Evolutionary conservation across 2,113 vertebrate genomes (phyloP), one percentile per base, ranked within the genome.

Genomic region (Serilophus lunatus): DNA sequence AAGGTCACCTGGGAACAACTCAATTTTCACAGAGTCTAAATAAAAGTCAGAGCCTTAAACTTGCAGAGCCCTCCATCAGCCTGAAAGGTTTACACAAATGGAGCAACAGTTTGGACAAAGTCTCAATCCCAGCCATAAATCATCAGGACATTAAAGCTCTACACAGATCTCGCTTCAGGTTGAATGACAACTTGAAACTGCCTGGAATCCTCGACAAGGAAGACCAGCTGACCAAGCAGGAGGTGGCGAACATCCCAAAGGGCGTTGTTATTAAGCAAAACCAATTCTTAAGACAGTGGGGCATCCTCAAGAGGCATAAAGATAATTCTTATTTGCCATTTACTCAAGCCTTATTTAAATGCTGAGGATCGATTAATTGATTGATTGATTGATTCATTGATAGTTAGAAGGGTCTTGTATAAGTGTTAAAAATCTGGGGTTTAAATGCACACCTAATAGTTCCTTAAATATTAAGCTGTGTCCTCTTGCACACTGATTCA

Each of bases 51-150:
- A 78, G 72, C n/a, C 38, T 64, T 91, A 3, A 91, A 91, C 82
- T 92, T 86, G 40, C 83, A 64, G 42, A 83, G 35, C 50, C 50
- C 36, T 93, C 53, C 66, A 87, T 87, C 86, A 95, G 65, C 36
- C 49, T 87, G 81, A 93, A 95, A 87, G 61, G 84, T 68, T 91
- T 89, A 82, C 57, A 85, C 57, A 92, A 89, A 56, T 22, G 63
- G 36, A 92, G 35, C 17, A 92, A 77, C 40, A 82, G 66, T 89
- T 91, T 89, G 70, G 93, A 87, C 81, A 75, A 81, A 69, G 60
- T 60, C 74, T 91, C 78, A 76, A 57, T 82, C 74, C 66, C 66
- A 33, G 42, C 20, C 84, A 65, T 92, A 93, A 91, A 92, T 95
- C 70, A 85, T 40, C 25, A 29, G 29, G 78, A 85, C 79, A 68